These are phyloP conservation scores for Chrysodeixis includens DNA, from an alignment of 2,888 invertebrate species.

Conservation along the genomic window DNA sequence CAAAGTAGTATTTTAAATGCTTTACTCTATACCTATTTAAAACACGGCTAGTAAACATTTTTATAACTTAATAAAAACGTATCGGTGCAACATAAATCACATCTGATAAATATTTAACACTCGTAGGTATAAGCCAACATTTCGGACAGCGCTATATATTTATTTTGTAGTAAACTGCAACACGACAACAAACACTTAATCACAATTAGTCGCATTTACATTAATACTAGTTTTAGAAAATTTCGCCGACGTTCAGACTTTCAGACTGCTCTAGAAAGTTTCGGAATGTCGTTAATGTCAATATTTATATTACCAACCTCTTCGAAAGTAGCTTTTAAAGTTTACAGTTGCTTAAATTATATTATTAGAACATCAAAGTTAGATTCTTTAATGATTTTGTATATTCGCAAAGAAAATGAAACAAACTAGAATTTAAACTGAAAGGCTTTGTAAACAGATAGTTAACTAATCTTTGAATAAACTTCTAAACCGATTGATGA, in stretches of 20 bases:
- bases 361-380: background rate
- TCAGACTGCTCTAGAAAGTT: conserved; percentile 15
- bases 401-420: background rate
- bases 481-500: background rate
- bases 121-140: conserved; percentile 27
- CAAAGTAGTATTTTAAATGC: conserved; percentile 41
- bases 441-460: background rate
- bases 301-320: background rate
- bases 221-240: conserved; percentile 9
- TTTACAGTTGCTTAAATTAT: background rate
- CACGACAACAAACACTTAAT: conserved; percentile 16
- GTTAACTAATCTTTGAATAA: background rate
- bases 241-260: too few species aligned
- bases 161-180: conserved; percentile 16
- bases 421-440: background rate
- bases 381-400: background rate
- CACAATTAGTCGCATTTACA: conserved; percentile 9
- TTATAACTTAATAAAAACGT: conserved; percentile 51
- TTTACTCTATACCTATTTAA: conserved; percentile 32
- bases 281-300: conserved; percentile 5
- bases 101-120: conserved; percentile 51
- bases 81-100: conserved; percentile 44
- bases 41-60: conserved; percentile 46
- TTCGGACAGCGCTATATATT: conserved; percentile 23
- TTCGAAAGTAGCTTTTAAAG: background rate